Evolutionary conservation across 2,113 vertebrate genomes (phyloP).

Genomic region (Tychaedon coryphoeus): DNA sequence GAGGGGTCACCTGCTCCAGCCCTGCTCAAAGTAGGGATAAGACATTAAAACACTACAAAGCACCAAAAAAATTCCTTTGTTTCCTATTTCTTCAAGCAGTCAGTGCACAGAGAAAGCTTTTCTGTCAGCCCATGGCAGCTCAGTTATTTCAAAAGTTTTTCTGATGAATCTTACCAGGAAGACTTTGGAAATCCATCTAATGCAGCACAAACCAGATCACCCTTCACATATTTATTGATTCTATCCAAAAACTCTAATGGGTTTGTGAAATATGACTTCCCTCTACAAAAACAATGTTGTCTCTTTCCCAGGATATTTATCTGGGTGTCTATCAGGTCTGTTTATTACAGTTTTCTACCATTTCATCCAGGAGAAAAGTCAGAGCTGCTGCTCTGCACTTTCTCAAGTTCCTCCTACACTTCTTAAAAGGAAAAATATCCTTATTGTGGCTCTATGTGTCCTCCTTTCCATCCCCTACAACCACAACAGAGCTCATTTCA

Average conservation of each 20-base stretch:
- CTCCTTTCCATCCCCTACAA: not conserved
- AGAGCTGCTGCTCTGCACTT: not conserved
- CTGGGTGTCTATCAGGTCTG: not conserved
- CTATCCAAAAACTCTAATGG: not conserved
- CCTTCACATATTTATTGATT: slow-evolving; percentile 33
- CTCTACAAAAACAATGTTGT: not conserved
- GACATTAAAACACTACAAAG: not conserved
- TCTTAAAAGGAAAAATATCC: not conserved
- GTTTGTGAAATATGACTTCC: slow-evolving; percentile 38
- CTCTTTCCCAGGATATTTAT: not conserved
- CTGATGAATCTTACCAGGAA: not conserved
- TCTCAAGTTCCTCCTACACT: not conserved
- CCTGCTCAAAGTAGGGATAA: not conserved
- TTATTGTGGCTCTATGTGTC: not conserved
- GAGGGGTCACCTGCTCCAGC: not conserved
- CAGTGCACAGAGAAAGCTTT: not conserved
- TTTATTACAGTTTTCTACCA: not conserved
- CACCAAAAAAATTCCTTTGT: not conserved
- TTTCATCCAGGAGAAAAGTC: not conserved
- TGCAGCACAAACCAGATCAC: not conserved
- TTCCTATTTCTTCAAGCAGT: not conserved
- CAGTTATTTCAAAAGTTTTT: not conserved
- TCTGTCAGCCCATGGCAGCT: not conserved
- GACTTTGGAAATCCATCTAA: slow-evolving; percentile 17
- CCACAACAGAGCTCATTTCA: not conserved